phyloP scores from a whole-genome alignment of 2,797 vertebrate species.

The Sebastes trivittatus region DNA sequence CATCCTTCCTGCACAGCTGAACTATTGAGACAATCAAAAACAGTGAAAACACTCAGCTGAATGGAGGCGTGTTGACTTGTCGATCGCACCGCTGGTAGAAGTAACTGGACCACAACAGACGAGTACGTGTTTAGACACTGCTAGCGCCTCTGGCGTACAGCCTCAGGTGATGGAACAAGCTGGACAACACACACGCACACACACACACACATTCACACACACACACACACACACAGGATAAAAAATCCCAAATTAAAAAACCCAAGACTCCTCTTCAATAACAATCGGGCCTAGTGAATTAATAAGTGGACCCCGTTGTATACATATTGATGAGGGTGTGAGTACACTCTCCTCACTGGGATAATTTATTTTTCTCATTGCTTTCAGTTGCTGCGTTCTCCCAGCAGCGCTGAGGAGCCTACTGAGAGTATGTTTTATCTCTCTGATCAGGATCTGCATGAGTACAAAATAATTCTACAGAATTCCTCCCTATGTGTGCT shows the following conservation, averaged over 20 bases:
- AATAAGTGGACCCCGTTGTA: slow-evolving; percentile 24
- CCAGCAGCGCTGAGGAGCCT: slow-evolving; percentile 12
- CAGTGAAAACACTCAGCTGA: neutral
- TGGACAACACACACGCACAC: neutral
- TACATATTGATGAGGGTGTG: slow-evolving; percentile 49
- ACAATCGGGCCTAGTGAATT: slow-evolving; percentile 21
- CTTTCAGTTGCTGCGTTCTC: slow-evolving; percentile 22
- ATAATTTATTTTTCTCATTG: slow-evolving; percentile 52
- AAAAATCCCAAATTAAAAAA: slow-evolving; percentile 1
- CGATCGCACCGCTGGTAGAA: neutral
- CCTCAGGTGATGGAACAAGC: neutral
- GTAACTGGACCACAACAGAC: neutral
- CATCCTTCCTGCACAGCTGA: neutral
- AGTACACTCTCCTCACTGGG: slow-evolving; percentile 15
- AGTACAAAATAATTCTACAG: neutral
- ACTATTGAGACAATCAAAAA: neutral
- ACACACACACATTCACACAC: neutral
- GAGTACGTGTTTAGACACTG: neutral
- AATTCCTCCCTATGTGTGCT: neutral
- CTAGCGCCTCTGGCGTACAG: neutral
- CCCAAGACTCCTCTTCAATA: slow-evolving; percentile 6
- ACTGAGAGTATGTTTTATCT: neutral
- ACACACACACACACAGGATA: neutral
- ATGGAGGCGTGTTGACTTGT: neutral
- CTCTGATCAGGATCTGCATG: neutral